Percentiles rank a stretch among this genome's conserved stretches.
Conservation (phyloP, 1,140 invertebrate species). For the Leptinotarsa defecta region DNA sequence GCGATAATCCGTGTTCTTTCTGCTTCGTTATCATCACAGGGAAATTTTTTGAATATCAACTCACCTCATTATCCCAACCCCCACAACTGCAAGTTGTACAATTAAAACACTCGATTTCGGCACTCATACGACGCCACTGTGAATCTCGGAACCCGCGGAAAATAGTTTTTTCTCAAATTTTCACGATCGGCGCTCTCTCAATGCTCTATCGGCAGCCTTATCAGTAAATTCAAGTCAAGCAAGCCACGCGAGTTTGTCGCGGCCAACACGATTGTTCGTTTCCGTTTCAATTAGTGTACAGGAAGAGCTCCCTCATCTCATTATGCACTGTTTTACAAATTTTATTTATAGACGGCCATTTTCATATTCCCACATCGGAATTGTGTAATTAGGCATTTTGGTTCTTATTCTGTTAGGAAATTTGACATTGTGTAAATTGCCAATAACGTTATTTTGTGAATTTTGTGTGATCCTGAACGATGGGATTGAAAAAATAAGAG, state of each 20-base stretch:
- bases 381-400: background rate
- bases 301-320: slow-evolving; percentile 57
- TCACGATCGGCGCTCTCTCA: slow-evolving; percentile 19
- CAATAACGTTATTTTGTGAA: too few species aligned
- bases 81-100: background rate
- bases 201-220: slow-evolving; percentile 35
- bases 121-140: background rate
- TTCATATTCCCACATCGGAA: slow-evolving; percentile 17
- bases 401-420: background rate
- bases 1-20: too few species aligned
- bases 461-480: too few species aligned
- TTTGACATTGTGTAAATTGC: too few species aligned
- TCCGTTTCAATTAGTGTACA: slow-evolving; percentile 57
- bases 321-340: slow-evolving; percentile 56
- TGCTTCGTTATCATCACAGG: too few species aligned
- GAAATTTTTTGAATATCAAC: background rate
- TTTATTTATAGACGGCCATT: slow-evolving; percentile 53
- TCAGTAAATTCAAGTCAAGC: slow-evolving; percentile 42
- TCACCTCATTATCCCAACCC: slow-evolving; percentile 7
- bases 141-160: background rate
- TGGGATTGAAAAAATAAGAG: too few species aligned
- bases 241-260: slow-evolving; percentile 47
- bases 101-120: background rate
- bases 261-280: slow-evolving; percentile 54
- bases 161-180: background rate